Evolutionary conservation across 2,888 invertebrate genomes (phyloP).

Genomic region (Hypena proboscidalis): DNA sequence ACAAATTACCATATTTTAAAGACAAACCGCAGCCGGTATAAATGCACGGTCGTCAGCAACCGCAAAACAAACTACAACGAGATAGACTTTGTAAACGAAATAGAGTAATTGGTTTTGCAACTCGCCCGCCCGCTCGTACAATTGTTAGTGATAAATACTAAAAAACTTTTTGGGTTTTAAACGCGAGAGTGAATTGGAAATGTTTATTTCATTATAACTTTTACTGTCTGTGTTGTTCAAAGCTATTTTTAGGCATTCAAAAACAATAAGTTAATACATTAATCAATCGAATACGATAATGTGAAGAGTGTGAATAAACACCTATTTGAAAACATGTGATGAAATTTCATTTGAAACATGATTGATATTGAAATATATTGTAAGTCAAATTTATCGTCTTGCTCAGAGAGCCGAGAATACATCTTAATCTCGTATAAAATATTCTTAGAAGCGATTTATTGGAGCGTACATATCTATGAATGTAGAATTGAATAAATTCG

Average conservation of each 20-base stretch:
- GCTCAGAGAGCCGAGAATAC: conserved; percentile 9
- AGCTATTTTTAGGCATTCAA: too few species aligned
- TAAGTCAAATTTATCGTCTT: too few species aligned
- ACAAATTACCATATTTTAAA: conserved; percentile 4
- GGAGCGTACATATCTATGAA: conserved; percentile 9
- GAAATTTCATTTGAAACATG: too few species aligned
- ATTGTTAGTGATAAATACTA: conserved; percentile 16
- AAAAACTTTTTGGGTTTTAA: neutral
- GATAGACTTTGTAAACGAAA: conserved; percentile 31
- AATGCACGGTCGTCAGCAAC: conserved; percentile 15
- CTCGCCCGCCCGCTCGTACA: conserved; percentile 10
- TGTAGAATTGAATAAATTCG: conserved; percentile 10
- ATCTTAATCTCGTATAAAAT: conserved; percentile 8
- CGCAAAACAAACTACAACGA: conserved; percentile 30
- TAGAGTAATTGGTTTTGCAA: conserved; percentile 34
- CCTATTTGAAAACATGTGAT: too few species aligned
- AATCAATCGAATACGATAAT: too few species aligned
- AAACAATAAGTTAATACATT: too few species aligned
- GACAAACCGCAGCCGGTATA: conserved; percentile 18
- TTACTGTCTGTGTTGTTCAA: too few species aligned
- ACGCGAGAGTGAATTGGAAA: too few species aligned
- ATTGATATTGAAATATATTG: too few species aligned
- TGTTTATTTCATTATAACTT: too few species aligned
- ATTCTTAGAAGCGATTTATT: conserved; percentile 19
- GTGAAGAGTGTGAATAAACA: too few species aligned